phyloP scores from a whole-genome alignment of 2,888 invertebrate genomes.

The Polydesmus complanatus region DNA sequence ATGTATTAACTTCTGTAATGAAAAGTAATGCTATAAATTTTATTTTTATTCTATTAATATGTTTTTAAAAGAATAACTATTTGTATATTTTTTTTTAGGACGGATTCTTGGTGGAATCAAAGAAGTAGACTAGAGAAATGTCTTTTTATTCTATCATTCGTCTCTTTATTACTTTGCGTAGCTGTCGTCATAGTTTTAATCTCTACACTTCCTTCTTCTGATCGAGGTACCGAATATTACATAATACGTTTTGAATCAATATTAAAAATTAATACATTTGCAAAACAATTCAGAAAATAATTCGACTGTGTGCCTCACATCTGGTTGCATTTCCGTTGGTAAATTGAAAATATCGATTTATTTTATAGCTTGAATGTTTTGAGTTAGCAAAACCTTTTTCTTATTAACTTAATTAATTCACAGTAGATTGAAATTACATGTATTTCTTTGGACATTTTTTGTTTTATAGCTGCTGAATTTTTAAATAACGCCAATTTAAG shows the following conservation, averaged over 20 bases:
- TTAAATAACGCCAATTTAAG: slow-evolving; percentile 26
- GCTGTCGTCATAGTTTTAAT: slow-evolving; percentile 48
- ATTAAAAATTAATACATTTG: background rate
- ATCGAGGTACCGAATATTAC: slow-evolving; percentile 4
- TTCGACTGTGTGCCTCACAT: slow-evolving; percentile 12
- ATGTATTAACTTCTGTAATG: too few species aligned
- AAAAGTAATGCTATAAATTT: too few species aligned
- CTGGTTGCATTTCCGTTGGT: slow-evolving; percentile 16
- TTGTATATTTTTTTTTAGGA: slow-evolving; percentile 13
- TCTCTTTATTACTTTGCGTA: slow-evolving; percentile 45
- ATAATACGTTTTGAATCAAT: background rate
- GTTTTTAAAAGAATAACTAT: too few species aligned
- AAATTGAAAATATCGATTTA: background rate
- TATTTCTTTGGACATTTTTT: slow-evolving; percentile 3
- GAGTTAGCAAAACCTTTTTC: too few species aligned
- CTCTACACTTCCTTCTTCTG: slow-evolving; percentile 27
- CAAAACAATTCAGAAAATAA: background rate
- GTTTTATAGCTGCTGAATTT: slow-evolving; percentile 14
- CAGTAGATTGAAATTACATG: background rate
- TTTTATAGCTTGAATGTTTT: too few species aligned
- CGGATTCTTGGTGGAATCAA: slow-evolving; percentile 58
- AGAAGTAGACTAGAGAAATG: slow-evolving; percentile 57
- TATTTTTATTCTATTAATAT: too few species aligned
- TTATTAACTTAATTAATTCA: too few species aligned
- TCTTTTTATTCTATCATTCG: slow-evolving; percentile 44